Conservation (phyloP, 2,888 invertebrate species). For the Cephus pulcher region DNA sequence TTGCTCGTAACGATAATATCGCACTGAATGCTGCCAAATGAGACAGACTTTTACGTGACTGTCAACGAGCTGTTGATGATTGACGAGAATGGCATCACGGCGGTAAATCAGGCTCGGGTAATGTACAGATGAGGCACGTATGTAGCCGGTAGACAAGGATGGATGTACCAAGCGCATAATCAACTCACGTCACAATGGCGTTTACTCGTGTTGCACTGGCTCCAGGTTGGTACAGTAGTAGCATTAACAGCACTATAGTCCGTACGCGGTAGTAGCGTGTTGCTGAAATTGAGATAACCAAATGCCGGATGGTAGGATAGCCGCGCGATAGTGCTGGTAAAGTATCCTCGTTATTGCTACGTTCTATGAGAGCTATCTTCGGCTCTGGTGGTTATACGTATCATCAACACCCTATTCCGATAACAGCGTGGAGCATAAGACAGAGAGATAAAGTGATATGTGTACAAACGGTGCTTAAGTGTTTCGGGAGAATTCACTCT, state of each 20-base stretch:
- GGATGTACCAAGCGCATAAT: constrained; percentile 29
- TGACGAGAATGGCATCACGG: neutral
- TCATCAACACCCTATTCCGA: neutral
- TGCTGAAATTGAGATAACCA: constrained; percentile 37
- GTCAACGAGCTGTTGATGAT: neutral
- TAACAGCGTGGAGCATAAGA: neutral
- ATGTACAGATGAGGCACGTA: neutral
- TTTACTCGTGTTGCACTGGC: constrained; percentile 11
- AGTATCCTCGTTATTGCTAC: neutral
- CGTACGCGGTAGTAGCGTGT: constrained; percentile 15
- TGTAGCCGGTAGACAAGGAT: constrained; percentile 5
- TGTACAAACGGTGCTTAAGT: neutral
- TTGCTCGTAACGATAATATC: neutral
- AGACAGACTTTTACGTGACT: neutral
- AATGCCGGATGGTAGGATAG: constrained; percentile 28
- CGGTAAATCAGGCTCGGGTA: neutral
- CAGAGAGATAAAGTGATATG: neutral
- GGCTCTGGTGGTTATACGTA: neutral
- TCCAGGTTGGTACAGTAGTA: neutral
- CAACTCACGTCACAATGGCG: constrained; percentile 43
- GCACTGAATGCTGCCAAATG: neutral
- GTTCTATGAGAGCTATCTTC: neutral
- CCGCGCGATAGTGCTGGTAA: neutral
- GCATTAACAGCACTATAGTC: neutral
- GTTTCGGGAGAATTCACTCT: neutral